Evolutionary conservation across 2,888 invertebrate species (phyloP), one percentile per base, ranked within the genome.

Genomic region (Perithous albicinctus): DNA sequence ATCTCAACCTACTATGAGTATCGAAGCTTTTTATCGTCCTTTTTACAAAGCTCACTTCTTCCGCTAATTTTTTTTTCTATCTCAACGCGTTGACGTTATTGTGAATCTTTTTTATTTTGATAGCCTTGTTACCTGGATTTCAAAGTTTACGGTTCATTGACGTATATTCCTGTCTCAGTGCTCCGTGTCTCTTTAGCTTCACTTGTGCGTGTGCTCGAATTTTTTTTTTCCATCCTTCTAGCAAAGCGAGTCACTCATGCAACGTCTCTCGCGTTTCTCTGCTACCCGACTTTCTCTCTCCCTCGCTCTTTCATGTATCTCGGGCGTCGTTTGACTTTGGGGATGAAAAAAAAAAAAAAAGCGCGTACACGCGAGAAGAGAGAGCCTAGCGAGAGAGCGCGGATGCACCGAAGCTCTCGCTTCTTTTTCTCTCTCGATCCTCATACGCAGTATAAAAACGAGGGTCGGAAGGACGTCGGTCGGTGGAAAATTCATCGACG

Each of bases 401-500:
- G 72, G 74, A 66, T 78, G 75, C 83, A 72, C 8, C 32, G 74
- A 63, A 35, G 56, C 61, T 48, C 43, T 43, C 41, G 43, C 56
- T 56, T 29, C 63, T 41, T 73, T 69, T 69, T 72, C 41, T 73
- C 61, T 63, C 54, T 78, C 70, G 46, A 56, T 38, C 56, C 20
- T 18, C 59, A 48, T 46, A 66, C 63, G 66, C 38, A 46, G 64
- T 74, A 70, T 74, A 70, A 51, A 80, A 78, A 81, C 74, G 77
- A 84, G 83, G 85, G 84, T 84, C 81, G 78, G 78, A 81, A 80
- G 86, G 79, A 77, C 80, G 81, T 78, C 80, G 79, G 73, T 77
- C 77, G 78, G 64, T 80, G 84, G 79, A 79, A 82, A 86, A 81
- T 80, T 85, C 85, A 85, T 81, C 85, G 85, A 84, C 84, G 86